These are phyloP conservation scores for Dinothrombium tinctorium DNA, from an alignment of 1,140 invertebrate genomes.

Conservation along the genomic window DNA sequence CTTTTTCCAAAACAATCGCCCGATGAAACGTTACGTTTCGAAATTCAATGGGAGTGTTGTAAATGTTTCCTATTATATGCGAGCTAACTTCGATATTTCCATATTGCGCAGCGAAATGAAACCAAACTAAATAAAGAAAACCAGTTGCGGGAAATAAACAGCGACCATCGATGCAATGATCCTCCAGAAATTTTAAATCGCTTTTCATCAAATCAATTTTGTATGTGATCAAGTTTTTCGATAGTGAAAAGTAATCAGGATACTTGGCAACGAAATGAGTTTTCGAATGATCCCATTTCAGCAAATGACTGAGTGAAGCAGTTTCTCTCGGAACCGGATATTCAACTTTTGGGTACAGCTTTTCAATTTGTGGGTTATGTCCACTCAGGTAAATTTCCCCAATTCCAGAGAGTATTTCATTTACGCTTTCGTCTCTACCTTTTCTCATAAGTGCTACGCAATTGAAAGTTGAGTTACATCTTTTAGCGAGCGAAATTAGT, in stretches of 20 bases:
- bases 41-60: slow-evolving; percentile 23
- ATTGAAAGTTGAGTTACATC: no score
- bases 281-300: slow-evolving; percentile 28
- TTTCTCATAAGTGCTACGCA: no score
- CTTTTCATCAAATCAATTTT: slow-evolving; percentile 17
- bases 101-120: slow-evolving; percentile 22
- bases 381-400: slow-evolving; percentile 26
- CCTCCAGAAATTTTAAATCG: slow-evolving; percentile 17
- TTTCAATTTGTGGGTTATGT: slow-evolving; percentile 21
- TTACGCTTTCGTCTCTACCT: no score
- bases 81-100: slow-evolving; percentile 18
- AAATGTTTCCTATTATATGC: no score
- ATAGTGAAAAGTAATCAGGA: slow-evolving; percentile 10
- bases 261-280: slow-evolving; percentile 14
- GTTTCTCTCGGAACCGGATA: slow-evolving; percentile 27
- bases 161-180: slow-evolving; percentile 30
- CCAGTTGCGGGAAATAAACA: slow-evolving; percentile 31
- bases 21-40: slow-evolving; percentile 28
- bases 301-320: slow-evolving; percentile 25
- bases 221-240: slow-evolving; percentile 4
- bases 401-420: slow-evolving; percentile 13
- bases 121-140: slow-evolving; percentile 22
- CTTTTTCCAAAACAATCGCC: slow-evolving; percentile 27
- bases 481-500: no score
- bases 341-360: slow-evolving; percentile 20